phyloP scores from a whole-genome alignment of 1,140 invertebrate genomes.

The Leptinotarsa texana region DNA sequence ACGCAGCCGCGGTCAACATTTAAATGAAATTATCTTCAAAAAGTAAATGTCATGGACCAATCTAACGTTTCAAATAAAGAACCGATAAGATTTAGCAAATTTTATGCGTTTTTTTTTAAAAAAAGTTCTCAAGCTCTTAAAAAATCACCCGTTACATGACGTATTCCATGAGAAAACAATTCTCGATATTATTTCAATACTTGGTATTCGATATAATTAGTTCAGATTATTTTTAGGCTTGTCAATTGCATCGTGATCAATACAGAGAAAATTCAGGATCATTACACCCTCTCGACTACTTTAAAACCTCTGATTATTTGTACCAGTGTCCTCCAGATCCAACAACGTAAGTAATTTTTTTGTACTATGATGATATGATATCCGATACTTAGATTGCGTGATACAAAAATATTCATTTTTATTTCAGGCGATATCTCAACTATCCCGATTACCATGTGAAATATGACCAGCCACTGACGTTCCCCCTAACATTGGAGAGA shows the following conservation, averaged over 20 bases:
- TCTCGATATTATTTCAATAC: too few species aligned
- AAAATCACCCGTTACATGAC: too few species aligned
- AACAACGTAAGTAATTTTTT: conserved; percentile 53
- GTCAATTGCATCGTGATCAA: conserved; percentile 62
- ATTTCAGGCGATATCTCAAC: conserved; percentile 59
- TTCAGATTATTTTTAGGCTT: conserved; percentile 52
- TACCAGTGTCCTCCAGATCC: conserved; percentile 60
- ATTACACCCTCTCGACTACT: conserved; percentile 60
- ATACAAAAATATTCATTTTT: background rate
- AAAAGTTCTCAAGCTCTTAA: too few species aligned
- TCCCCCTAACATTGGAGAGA: conserved; percentile 58
- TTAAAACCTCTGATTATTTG: conserved; percentile 56
- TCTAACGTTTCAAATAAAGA: too few species aligned
- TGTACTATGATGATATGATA: background rate
- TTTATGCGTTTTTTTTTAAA: too few species aligned
- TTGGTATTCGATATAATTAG: too few species aligned
- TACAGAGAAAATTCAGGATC: conserved; percentile 60
- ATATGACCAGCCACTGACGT: conserved; percentile 61
- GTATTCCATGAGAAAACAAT: too few species aligned
- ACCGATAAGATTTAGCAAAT: too few species aligned
- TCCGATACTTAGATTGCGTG: too few species aligned
- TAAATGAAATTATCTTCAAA: too few species aligned
- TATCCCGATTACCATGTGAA: conserved; percentile 60
- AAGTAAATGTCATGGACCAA: too few species aligned
- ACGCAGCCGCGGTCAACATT: too few species aligned